phyloP scores from a whole-genome alignment of 2,113 vertebrate genomes.

The Leucosticte australis region DNA sequence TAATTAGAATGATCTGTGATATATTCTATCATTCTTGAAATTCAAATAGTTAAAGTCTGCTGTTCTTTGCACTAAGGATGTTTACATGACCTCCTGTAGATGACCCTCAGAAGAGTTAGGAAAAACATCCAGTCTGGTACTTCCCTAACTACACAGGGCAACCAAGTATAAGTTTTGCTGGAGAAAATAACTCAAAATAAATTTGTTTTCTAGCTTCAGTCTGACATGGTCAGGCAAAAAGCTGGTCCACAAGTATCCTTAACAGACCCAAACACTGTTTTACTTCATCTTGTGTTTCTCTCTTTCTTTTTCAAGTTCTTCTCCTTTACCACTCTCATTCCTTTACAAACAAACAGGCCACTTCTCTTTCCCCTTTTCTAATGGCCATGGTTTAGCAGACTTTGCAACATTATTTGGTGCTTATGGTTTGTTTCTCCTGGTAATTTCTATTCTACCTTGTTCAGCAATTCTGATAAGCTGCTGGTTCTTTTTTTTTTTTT shows the following conservation, averaged over 20 bases:
- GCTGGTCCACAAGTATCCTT: not conserved
- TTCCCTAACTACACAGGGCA: not conserved
- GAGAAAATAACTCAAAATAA: not conserved
- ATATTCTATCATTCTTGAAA: not conserved
- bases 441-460: not conserved
- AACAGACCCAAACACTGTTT: not conserved
- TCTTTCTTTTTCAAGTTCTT: not conserved
- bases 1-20: not conserved
- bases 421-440: not conserved
- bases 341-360: not conserved
- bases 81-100: not conserved
- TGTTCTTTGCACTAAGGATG: not conserved
- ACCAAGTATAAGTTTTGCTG: not conserved
- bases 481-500: not conserved
- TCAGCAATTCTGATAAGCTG: not conserved
- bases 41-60: not conserved
- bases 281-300: not conserved
- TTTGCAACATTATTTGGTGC: not conserved
- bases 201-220: not conserved
- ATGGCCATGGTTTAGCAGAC: not conserved
- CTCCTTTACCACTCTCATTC: not conserved
- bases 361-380: not conserved
- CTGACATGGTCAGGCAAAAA: not conserved
- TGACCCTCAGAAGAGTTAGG: fast-evolving
- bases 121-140: not conserved